These are phyloP conservation scores for Sebastes elongatus DNA, from an alignment of 2,797 vertebrate species.

Conservation along the genomic window DNA sequence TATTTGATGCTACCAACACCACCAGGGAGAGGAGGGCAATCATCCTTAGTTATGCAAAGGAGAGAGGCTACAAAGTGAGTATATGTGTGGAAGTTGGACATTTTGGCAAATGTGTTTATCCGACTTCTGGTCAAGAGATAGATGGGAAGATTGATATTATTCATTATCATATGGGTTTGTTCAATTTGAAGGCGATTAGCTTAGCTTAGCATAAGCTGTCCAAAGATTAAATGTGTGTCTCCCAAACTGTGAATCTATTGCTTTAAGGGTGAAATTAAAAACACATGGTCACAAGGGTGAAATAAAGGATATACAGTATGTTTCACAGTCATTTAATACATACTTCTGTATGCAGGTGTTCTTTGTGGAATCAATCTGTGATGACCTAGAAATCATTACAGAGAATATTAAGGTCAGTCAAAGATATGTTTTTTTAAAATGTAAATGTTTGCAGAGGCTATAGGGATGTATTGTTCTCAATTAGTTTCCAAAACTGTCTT, in stretches of 20 bases:
- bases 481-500: background rate
- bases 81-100: background rate
- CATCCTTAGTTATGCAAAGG: slow-evolving; percentile 87
- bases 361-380: slow-evolving; percentile 85
- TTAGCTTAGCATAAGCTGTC: background rate
- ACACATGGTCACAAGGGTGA: background rate
- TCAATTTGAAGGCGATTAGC: background rate
- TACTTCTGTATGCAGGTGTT: slow-evolving; percentile 75
- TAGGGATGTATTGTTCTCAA: background rate
- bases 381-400: slow-evolving; percentile 82
- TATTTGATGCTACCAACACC: slow-evolving; percentile 95
- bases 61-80: slow-evolving; percentile 90
- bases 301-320: background rate
- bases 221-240: background rate
- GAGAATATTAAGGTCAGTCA: slow-evolving; percentile 78
- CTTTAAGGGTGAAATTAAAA: background rate
- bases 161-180: background rate
- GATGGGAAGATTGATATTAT: no score
- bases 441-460: background rate
- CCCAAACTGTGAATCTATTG: background rate
- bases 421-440: background rate
- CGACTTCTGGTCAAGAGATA: background rate
- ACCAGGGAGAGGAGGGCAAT: slow-evolving; percentile 87
- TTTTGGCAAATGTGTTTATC: background rate
- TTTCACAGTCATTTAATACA: background rate